Evolutionary conservation across 1,140 invertebrate genomes (phyloP).

Genomic region (Zaprionus ghesquierei): DNA sequence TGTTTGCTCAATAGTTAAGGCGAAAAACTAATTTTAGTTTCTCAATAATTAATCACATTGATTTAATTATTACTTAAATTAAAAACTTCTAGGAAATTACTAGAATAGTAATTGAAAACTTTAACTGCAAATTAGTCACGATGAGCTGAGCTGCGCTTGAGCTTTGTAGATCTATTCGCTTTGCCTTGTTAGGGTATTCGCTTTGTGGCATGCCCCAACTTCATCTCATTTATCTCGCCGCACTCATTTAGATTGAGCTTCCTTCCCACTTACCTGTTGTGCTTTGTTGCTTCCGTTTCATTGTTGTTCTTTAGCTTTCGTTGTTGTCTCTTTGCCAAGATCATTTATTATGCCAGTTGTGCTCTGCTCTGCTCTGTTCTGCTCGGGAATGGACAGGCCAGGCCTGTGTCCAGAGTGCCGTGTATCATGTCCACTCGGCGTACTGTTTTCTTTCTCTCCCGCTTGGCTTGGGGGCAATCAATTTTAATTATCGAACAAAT

Average conservation of each 20-base stretch:
- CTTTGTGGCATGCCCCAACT: neutral
- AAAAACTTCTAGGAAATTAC: neutral
- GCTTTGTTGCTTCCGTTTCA: conserved; percentile 58
- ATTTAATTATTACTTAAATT: neutral
- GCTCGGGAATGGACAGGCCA: too few species aligned
- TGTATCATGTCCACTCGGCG: conserved; percentile 6
- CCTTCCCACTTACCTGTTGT: conserved; percentile 22
- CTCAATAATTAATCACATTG: neutral
- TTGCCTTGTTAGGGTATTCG: neutral
- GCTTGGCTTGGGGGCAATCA: conserved; percentile 51
- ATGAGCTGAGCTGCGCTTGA: neutral
- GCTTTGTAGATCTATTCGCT: neutral
- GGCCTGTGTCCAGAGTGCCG: neutral
- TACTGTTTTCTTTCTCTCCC: conserved; percentile 33
- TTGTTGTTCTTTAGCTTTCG: conserved; percentile 19
- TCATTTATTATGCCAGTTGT: conserved; percentile 55
- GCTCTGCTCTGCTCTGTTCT: too few species aligned
- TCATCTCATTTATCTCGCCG: neutral
- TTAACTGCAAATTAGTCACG: neutral
- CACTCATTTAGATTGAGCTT: conserved; percentile 44
- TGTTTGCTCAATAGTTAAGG: neutral
- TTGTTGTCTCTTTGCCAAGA: conserved; percentile 44
- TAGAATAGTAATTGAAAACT: too few species aligned
- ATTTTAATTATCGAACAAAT: conserved; percentile 80
- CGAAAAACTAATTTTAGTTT: neutral